Percentiles rank a stretch among this genome's conserved stretches.
Evolutionary conservation across 2,113 vertebrate species (phyloP).

Genomic region (Lepisosteus osseus): DNA sequence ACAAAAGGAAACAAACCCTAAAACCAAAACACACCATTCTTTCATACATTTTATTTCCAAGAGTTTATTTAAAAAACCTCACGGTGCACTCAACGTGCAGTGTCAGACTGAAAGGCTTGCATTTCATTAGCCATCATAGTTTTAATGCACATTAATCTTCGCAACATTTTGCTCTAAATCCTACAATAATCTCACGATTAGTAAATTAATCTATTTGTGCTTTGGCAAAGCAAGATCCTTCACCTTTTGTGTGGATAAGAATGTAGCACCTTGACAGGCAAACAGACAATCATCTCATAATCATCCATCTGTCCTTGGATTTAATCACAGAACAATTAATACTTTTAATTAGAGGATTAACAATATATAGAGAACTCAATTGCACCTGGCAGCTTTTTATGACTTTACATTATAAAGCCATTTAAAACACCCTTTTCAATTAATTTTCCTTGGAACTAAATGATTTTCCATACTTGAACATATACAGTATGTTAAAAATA

Average conservation of each 20-base stretch:
- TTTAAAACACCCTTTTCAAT: too few species aligned
- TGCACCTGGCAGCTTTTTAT: slow-evolving; percentile 27
- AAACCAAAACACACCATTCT: too few species aligned
- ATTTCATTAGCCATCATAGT: slow-evolving; percentile 56
- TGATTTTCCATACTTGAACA: too few species aligned
- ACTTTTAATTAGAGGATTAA: slow-evolving; percentile 74
- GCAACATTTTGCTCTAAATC: slow-evolving; percentile 53
- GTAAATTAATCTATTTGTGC: slow-evolving; percentile 56
- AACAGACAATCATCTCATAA: slow-evolving; percentile 62
- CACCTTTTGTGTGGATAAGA: slow-evolving; percentile 56
- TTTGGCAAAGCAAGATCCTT: slow-evolving; percentile 46
- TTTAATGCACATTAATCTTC: slow-evolving; percentile 44
- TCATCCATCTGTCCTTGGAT: slow-evolving; percentile 41
- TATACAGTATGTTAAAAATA: too few species aligned
- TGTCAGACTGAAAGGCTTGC: slow-evolving; percentile 39
- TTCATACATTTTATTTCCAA: slow-evolving; percentile 42
- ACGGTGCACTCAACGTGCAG: slow-evolving; percentile 24
- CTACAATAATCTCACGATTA: slow-evolving; percentile 60
- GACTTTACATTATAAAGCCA: neutral
- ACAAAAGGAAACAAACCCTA: too few species aligned
- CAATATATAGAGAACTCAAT: slow-evolving; percentile 53
- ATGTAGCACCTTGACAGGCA: slow-evolving; percentile 50
- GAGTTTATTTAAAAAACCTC: slow-evolving; percentile 43
- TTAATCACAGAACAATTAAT: slow-evolving; percentile 71
- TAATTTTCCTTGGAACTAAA: too few species aligned